These are phyloP conservation scores for Saccopteryx bilineata DNA, from an alignment of 2,113 vertebrate genomes.

Conservation along the genomic window DNA sequence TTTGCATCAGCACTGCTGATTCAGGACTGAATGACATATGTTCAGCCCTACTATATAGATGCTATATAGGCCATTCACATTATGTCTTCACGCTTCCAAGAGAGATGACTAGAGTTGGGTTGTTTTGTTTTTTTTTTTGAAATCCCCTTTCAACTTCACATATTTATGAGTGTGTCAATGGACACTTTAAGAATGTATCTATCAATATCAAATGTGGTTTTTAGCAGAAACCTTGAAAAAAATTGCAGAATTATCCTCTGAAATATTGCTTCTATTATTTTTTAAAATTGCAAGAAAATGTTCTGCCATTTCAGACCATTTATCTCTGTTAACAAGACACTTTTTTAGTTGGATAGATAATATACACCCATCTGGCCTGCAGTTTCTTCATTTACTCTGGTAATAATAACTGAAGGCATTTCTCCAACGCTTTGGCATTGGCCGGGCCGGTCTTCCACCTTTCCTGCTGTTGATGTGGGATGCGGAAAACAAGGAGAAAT, in stretches of 20 bases:
- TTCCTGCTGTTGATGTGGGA: constrained; percentile 25
- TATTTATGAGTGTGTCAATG: constrained; percentile 80
- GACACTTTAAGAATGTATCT: constrained; percentile 70
- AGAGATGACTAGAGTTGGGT: constrained; percentile 29
- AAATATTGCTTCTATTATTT: constrained; percentile 83
- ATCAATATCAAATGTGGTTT: constrained; percentile 80
- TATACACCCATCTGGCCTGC: constrained; percentile 85
- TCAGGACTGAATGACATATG: background rate
- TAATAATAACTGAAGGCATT: constrained; percentile 81
- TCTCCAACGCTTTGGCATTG: constrained; percentile 64
- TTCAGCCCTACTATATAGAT: background rate
- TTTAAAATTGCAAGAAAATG: constrained; percentile 83
- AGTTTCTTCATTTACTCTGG: constrained; percentile 82
- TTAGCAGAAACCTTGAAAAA: constrained; percentile 79
- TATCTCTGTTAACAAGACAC: constrained; percentile 80
- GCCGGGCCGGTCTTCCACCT: constrained; percentile 31
- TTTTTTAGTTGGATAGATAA: constrained; percentile 88
- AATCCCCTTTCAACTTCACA: constrained; percentile 40
- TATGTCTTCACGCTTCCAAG: constrained; percentile 67
- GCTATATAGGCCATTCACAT: background rate
- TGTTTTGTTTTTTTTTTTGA: background rate
- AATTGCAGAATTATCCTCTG: constrained; percentile 79
- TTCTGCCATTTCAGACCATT: constrained; percentile 82
- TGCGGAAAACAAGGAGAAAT: constrained; percentile 36
- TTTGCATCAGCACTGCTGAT: background rate